A percentile compares a stretch with the other conserved stretches of the same genome.
phyloP scores from a whole-genome alignment of 2,797 vertebrate species.

The Nyctibius grandis region DNA sequence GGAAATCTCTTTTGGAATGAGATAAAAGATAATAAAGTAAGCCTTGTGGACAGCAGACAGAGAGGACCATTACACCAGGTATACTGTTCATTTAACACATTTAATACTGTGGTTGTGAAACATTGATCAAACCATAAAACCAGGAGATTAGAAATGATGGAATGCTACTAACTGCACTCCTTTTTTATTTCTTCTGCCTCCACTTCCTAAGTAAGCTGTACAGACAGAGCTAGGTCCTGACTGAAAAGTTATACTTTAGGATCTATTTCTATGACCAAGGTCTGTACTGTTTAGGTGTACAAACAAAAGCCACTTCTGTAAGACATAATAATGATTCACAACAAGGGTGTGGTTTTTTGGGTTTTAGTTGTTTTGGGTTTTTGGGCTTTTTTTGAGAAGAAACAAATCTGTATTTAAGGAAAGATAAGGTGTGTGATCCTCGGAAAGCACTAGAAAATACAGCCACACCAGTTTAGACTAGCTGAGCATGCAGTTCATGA shows the following conservation, averaged over 20 bases:
- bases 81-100: not conserved
- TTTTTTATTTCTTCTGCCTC: not conserved
- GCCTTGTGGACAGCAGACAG: not conserved
- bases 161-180: not conserved
- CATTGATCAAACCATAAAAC: not conserved
- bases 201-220: not conserved
- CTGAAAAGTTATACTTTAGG: not conserved
- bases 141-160: not conserved
- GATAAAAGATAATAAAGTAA: not conserved
- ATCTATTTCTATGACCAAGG: not conserved
- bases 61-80: not conserved
- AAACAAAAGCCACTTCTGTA: not conserved
- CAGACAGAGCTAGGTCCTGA: not conserved
- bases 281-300: not conserved
- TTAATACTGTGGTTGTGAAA: not conserved
- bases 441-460: not conserved
- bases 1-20: not conserved
- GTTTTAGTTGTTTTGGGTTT: not conserved
- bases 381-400: not conserved
- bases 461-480: not conserved
- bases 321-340: not conserved
- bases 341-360: accelerated
- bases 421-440: not conserved
- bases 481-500: not conserved
- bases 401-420: not conserved